Conservation (phyloP, 2,113 vertebrate species). For the Arvicanthis niloticus region DNA sequence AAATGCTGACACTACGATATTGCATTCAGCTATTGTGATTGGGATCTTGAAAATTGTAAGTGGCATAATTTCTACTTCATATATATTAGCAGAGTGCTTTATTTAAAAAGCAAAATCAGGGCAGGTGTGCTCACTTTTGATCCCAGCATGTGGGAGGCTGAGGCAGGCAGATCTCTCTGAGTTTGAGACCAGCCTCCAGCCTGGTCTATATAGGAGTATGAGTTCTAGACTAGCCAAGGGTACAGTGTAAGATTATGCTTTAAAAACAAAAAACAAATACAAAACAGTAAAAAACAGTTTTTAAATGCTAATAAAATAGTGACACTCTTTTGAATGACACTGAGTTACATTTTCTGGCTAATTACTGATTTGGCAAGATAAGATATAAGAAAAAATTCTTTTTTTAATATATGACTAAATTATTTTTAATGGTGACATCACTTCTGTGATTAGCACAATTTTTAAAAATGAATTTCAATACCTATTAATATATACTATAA, state of each 20-base stretch:
- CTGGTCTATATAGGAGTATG: not conserved
- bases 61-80: not conserved
- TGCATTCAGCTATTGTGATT: not conserved
- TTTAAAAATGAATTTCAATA: slow-evolving; percentile 13
- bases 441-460: not conserved
- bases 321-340: not conserved
- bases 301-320: not conserved
- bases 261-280: not conserved
- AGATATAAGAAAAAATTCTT: not conserved
- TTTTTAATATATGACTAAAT: not conserved
- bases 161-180: not conserved
- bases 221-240: not conserved
- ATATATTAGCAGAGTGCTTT: not conserved
- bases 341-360: not conserved
- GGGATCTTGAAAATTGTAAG: not conserved
- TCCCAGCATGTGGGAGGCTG: not conserved
- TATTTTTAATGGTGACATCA: not conserved
- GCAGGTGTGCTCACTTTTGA: not conserved
- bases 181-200: not conserved
- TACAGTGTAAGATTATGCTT: not conserved
- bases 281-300: not conserved
- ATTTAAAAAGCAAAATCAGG: not conserved
- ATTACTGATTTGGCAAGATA: not conserved
- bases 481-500: not conserved
- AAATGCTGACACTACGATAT: not conserved